Evolutionary conservation across 2,113 vertebrate species (phyloP).

Genomic region (Paradisaea rubra): DNA sequence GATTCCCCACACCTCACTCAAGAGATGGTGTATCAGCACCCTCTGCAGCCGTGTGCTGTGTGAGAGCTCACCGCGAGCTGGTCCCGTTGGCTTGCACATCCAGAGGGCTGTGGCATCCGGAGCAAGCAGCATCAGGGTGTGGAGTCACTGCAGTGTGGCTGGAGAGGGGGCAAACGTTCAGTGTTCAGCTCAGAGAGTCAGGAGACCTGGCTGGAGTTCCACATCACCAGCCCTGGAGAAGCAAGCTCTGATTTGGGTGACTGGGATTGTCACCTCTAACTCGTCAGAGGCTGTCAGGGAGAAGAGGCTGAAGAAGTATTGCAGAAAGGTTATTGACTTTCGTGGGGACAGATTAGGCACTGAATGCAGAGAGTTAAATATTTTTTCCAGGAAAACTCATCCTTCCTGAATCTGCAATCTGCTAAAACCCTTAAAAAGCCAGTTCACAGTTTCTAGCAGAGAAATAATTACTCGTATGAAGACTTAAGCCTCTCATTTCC

Average conservation of each 20-base stretch:
- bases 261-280: neutral
- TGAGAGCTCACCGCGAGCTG: rapidly evolving
- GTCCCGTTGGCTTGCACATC: rapidly evolving
- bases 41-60: rapidly evolving
- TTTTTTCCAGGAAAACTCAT: neutral
- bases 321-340: neutral
- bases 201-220: neutral
- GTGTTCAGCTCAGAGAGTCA: neutral
- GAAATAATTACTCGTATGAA: neutral
- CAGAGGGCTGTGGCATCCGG: neutral
- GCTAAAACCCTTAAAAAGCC: neutral
- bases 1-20: rapidly evolving
- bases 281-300: neutral
- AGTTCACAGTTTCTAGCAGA: neutral
- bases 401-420: neutral
- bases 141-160: neutral
- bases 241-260: neutral
- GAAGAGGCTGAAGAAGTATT: neutral
- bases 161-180: rapidly evolving
- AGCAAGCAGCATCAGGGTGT: rapidly evolving
- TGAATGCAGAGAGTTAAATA: neutral
- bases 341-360: neutral
- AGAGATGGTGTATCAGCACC: neutral
- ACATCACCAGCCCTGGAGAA: neutral
- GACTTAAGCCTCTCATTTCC: neutral